A percentile compares a stretch with the other conserved stretches of the same genome.
Conservation (phyloP, 2,888 invertebrate species). For the Leptopterna dolabrata region DNA sequence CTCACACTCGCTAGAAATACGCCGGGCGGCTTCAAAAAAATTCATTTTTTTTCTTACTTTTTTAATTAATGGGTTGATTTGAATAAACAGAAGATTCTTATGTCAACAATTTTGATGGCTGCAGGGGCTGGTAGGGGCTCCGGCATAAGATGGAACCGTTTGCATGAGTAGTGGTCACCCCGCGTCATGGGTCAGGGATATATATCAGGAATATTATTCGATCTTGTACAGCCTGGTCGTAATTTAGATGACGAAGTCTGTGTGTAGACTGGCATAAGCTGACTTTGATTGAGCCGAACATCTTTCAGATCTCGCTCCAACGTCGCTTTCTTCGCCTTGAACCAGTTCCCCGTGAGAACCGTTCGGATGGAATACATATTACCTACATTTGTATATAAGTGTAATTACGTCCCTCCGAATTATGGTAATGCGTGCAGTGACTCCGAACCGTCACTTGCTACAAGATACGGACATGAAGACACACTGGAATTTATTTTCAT, state of each 20-base stretch:
- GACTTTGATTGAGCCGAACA: neutral
- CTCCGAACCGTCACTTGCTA: neutral
- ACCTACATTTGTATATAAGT: neutral
- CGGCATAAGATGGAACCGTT: neutral
- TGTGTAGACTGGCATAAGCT: neutral
- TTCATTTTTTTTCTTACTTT: neutral
- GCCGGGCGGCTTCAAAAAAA: neutral
- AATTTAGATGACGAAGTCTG: neutral
- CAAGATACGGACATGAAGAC: neutral
- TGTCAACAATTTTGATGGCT: neutral
- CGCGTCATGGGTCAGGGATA: neutral
- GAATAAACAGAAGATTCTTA: conserved; percentile 3
- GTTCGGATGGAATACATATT: neutral
- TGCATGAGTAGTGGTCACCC: neutral
- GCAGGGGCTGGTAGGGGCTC: neutral
- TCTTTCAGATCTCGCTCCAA: neutral
- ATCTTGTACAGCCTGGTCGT: neutral
- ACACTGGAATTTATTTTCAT: neutral
- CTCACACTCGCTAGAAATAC: neutral
- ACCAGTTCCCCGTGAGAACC: neutral
- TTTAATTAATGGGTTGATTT: neutral
- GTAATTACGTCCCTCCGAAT: neutral
- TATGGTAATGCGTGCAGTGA: neutral
- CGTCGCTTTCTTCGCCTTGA: neutral
- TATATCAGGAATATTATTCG: neutral